phyloP scores from a whole-genome alignment of 2,797 vertebrate species.

The Epinephelus awoara region DNA sequence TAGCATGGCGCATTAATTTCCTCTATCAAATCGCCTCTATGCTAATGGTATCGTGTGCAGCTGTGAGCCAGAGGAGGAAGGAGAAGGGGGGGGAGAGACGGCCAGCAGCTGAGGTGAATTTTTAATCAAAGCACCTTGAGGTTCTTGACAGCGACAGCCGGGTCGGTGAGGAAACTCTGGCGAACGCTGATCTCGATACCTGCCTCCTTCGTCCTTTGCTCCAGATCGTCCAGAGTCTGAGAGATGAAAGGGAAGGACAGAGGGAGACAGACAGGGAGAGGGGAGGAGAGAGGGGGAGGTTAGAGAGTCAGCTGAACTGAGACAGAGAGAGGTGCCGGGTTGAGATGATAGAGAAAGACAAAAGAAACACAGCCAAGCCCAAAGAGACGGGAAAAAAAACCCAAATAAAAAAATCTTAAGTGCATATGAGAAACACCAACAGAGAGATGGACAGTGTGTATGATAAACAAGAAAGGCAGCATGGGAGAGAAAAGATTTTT shows the following conservation, averaged over 20 bases:
- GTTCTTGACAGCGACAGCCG: slow-evolving; percentile 94
- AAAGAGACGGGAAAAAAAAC: neutral
- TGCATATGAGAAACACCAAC: slow-evolving; percentile 48
- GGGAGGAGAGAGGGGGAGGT: slow-evolving; percentile 31
- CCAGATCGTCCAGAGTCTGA: slow-evolving; percentile 95
- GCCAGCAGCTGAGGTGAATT: slow-evolving; percentile 77
- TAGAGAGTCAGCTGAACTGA: slow-evolving; percentile 58
- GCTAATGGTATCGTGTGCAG: slow-evolving; percentile 75
- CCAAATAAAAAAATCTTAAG: slow-evolving; percentile 32
- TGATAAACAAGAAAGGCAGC: slow-evolving; percentile 42
- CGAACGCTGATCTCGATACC: slow-evolving; percentile 96
- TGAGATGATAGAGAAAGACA: slow-evolving; percentile 53
- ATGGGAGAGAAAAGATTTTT: slow-evolving; percentile 48
- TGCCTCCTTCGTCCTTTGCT: slow-evolving; percentile 93
- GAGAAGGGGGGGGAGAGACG: neutral
- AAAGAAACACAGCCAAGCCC: slow-evolving; percentile 44
- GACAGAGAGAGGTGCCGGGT: slow-evolving; percentile 54
- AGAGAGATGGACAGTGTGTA: slow-evolving; percentile 23
- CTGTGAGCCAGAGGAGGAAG: slow-evolving; percentile 62
- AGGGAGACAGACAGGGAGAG: slow-evolving; percentile 21
- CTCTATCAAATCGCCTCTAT: slow-evolving; percentile 77
- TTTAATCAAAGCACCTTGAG: slow-evolving; percentile 92
- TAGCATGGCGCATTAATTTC: slow-evolving; percentile 82
- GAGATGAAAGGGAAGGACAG: slow-evolving; percentile 67
- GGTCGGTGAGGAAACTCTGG: slow-evolving; percentile 97